These are phyloP conservation scores for Ammodytes marinus DNA, from an alignment of 2,113 vertebrate genomes.

Conservation along the genomic window DNA sequence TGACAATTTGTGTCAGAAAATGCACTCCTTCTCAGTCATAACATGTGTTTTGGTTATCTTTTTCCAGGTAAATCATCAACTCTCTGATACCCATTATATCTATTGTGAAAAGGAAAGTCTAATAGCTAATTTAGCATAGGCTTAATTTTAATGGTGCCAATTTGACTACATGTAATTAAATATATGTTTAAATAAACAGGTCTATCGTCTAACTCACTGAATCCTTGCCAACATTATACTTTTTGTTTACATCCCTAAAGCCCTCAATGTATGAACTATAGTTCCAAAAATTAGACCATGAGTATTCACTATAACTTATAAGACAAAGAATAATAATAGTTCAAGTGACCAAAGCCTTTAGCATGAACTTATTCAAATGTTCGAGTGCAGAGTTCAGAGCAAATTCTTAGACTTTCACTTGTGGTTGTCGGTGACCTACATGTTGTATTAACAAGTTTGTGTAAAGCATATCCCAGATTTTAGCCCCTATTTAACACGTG, in stretches of 20 bases:
- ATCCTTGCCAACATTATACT: neutral
- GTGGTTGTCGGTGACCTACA: neutral
- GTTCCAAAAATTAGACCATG: neutral
- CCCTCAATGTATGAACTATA: neutral
- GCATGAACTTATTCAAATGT: neutral
- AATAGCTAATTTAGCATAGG: neutral
- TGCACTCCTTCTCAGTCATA: too few species aligned
- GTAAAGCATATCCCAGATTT: neutral
- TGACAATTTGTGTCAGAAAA: too few species aligned
- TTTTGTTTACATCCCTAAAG: neutral
- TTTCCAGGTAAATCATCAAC: too few species aligned
- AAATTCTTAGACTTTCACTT: neutral
- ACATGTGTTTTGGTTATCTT: too few species aligned
- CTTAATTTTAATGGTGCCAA: neutral
- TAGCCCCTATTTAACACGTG: neutral
- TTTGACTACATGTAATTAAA: neutral
- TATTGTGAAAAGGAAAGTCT: too few species aligned
- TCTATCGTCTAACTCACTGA: neutral
- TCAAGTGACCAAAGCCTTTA: neutral
- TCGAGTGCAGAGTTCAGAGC: neutral
- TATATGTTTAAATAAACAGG: neutral
- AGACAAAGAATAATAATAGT: neutral
- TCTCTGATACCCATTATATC: too few species aligned
- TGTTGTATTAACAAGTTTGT: neutral
- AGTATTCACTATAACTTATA: neutral